A percentile compares a stretch with the other conserved stretches of the same genome.
These are phyloP conservation scores for Acleris holmiana DNA, from an alignment of 2,888 invertebrate genomes.

Conservation along the genomic window DNA sequence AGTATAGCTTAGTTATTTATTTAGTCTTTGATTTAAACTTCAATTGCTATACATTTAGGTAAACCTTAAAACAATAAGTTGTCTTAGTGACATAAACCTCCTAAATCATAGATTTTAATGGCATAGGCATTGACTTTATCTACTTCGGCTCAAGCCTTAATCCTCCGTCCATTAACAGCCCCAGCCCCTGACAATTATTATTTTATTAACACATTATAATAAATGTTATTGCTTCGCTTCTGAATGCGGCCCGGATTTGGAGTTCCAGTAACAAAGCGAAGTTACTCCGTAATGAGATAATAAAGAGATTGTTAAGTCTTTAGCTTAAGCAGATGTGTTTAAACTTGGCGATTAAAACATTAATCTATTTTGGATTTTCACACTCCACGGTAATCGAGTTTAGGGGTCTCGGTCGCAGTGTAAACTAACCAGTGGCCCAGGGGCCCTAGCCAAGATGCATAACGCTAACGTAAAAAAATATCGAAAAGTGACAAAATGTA, in stretches of 20 bases:
- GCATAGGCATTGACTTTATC: no score
- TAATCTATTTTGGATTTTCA: slow-evolving; percentile 21
- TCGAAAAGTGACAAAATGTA: no score
- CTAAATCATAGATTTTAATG: no score
- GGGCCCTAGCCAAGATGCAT: no score
- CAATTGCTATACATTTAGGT: no score
- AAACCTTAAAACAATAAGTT: no score
- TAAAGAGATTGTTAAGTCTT: slow-evolving; percentile 23
- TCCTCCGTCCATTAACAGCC: slow-evolving; percentile 1
- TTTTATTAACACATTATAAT: slow-evolving; percentile 24
- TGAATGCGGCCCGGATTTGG: slow-evolving; percentile 12
- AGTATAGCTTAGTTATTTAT: no score
- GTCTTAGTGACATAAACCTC: no score
- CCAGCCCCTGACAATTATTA: slow-evolving; percentile 10
- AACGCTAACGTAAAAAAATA: no score
- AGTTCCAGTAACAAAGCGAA: slow-evolving; percentile 12
- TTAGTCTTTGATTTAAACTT: no score
- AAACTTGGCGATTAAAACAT: slow-evolving; percentile 14
- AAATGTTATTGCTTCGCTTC: slow-evolving; percentile 20
- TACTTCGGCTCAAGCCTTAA: background rate
- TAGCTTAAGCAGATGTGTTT: slow-evolving; percentile 23
- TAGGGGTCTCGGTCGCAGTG: background rate
- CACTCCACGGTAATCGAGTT: slow-evolving; percentile 13
- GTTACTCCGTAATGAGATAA: slow-evolving; percentile 18
- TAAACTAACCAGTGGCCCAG: background rate